These are phyloP conservation scores for Ammospiza nelsoni DNA, from an alignment of 2,113 vertebrate genomes.

Conservation along the genomic window DNA sequence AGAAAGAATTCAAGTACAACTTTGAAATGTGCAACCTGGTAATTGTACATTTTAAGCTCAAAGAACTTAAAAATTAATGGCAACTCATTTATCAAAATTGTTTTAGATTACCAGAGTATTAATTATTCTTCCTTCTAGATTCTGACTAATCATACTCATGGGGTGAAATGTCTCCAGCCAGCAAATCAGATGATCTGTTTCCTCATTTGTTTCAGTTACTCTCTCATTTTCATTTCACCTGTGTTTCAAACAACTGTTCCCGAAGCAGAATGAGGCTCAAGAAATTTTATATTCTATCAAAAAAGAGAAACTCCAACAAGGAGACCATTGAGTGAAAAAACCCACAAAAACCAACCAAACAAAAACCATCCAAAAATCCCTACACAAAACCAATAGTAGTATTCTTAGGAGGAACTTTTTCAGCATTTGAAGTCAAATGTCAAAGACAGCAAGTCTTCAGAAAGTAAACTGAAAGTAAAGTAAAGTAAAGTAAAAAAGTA, in stretches of 20 bases:
- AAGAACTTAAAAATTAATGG: not conserved
- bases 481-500: no score
- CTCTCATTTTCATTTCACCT: not conserved
- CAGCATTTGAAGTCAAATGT: not conserved
- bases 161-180: not conserved
- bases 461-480: not conserved
- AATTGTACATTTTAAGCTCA: not conserved
- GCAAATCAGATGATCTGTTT: not conserved
- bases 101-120: not conserved
- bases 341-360: not conserved
- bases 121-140: not conserved
- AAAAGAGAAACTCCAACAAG: not conserved
- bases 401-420: not conserved
- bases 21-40: not conserved
- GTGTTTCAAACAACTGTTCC: not conserved
- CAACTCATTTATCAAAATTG: not conserved
- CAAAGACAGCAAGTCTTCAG: not conserved
- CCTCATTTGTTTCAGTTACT: not conserved
- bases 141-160: not conserved
- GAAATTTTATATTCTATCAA: not conserved
- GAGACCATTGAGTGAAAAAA: fast-evolving
- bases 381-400: not conserved
- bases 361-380: not conserved
- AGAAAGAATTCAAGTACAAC: not conserved
- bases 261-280: not conserved